A percentile compares a stretch with the other conserved stretches of the same genome.
Evolutionary conservation across 2,888 invertebrate genomes (phyloP).

Genomic region (Julus scanicus): DNA sequence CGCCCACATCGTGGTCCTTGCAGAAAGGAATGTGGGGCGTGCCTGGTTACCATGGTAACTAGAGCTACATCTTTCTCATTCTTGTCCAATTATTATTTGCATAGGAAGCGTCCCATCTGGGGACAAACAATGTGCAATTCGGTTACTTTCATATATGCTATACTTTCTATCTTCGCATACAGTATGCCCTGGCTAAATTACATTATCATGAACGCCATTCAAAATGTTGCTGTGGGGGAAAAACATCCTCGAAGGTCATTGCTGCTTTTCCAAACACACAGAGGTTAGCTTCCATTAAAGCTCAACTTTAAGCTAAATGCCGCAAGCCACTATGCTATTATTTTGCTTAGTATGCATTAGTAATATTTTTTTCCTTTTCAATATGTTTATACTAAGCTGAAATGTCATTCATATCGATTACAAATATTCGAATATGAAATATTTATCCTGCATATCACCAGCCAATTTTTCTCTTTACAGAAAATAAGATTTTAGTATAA

Average conservation of each 20-base stretch:
- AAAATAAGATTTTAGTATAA: too few relatives aligned
- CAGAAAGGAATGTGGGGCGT: background rate
- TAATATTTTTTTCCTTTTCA: too few relatives aligned
- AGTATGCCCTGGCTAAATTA: constrained; percentile 14
- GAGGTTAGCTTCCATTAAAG: background rate
- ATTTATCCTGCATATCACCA: background rate
- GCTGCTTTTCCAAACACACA: background rate
- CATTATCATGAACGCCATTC: constrained; percentile 29
- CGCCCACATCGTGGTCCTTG: background rate
- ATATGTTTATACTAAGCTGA: too few relatives aligned
- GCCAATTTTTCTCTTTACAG: background rate
- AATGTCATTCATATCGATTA: too few relatives aligned
- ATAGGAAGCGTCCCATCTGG: constrained; percentile 40
- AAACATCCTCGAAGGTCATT: constrained; percentile 25
- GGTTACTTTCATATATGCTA: background rate
- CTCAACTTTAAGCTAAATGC: background rate
- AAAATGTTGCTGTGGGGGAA: background rate
- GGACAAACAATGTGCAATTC: constrained; percentile 12
- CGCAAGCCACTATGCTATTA: background rate
- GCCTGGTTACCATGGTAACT: constrained; percentile 2
- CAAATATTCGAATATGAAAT: too few relatives aligned
- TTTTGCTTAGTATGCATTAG: background rate
- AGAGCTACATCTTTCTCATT: background rate
- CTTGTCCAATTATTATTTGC: constrained; percentile 43
- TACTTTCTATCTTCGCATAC: background rate